Percentiles rank a stretch among this genome's conserved stretches.
phyloP scores from a whole-genome alignment of 2,888 invertebrate species.

The Pyrocoelia pectoralis region DNA sequence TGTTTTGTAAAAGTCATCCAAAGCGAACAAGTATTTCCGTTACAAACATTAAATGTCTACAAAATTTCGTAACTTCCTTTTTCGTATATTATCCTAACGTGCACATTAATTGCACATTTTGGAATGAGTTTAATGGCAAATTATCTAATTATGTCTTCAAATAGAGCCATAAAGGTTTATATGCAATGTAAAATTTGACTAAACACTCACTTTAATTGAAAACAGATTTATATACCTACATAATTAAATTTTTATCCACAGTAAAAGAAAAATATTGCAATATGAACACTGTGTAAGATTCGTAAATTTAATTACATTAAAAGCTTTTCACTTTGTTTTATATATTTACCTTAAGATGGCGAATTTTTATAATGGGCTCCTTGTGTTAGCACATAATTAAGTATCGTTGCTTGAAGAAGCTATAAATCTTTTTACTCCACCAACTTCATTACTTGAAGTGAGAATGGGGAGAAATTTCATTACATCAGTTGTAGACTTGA shows the following conservation, averaged over 20 bases:
- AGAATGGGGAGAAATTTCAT: conserved; percentile 49
- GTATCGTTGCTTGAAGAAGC: conserved; percentile 44
- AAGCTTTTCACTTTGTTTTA: conserved; percentile 23
- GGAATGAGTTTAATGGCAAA: no score
- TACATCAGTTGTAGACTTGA: conserved; percentile 48
- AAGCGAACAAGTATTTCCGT: no score
- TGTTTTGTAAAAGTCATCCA: no score
- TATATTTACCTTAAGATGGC: conserved; percentile 26
- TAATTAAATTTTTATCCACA: conserved; percentile 15
- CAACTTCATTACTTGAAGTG: conserved; percentile 44
- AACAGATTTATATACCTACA: no score
- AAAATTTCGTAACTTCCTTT: no score
- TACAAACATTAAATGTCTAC: no score
- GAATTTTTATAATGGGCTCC: conserved; percentile 36
- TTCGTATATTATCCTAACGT: no score
- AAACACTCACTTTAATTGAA: no score
- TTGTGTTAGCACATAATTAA: conserved; percentile 45
- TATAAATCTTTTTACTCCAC: conserved; percentile 43
- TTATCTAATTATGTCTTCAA: no score
- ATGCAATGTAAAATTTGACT: no score
- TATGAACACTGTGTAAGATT: conserved; percentile 6
- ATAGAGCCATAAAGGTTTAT: no score
- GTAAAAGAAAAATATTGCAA: conserved; percentile 14
- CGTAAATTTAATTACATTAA: conserved; percentile 44
- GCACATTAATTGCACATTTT: no score